Base-by-base conservation (phyloP, 1,140 invertebrate species). In the Meloidogyne exigua region DNA sequence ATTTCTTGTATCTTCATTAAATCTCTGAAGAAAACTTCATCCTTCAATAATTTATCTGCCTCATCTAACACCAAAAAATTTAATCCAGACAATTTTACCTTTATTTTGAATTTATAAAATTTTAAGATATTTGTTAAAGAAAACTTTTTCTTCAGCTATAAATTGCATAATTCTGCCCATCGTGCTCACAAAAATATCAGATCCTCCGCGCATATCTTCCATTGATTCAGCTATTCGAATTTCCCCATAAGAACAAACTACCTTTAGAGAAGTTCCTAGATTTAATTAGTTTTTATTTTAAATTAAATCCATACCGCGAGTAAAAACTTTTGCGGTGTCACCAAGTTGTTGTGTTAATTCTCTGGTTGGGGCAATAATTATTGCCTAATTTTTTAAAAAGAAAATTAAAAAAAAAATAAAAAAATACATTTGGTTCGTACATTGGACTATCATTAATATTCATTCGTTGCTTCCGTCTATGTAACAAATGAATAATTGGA, bases 401-500 rank as follows among this genome's bases (percentile, higher is more conserved):
- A 18, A 15, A 72, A 64, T 64, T 73, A 5, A 26, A 23, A 49
- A 71, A 23, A 63, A 72, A 12, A 15, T 18, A 12, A 18, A 79
- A 42, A 13, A 80, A 70, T 42, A 49, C 77, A 39, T 72, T 32
- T 65, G 76, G 76, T 7, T 63, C 57, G 23, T 64, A 71, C 15
- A 32, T 0, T 25, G 76, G 21, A 21, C 63, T 23, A 1, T 28
- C 69, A 5, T n/a, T 64, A 39, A 44, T n/a, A 23, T 76, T 32
- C 49, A 21, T 62, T 28, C 10, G 23, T 21, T 79, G 77, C 88
- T 91, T 90, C 88, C 94, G 92, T 86, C 94, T 73, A 36, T 73
- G 95, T 89, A 98, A 93, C 88, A 94, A 93, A 90, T 96, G 95
- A 79, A 98, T 90, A 85, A 98, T 96, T 77, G 95, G 95, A 87